phyloP scores from a whole-genome alignment of 2,888 invertebrate species.

The Eupithecia insigniata region DNA sequence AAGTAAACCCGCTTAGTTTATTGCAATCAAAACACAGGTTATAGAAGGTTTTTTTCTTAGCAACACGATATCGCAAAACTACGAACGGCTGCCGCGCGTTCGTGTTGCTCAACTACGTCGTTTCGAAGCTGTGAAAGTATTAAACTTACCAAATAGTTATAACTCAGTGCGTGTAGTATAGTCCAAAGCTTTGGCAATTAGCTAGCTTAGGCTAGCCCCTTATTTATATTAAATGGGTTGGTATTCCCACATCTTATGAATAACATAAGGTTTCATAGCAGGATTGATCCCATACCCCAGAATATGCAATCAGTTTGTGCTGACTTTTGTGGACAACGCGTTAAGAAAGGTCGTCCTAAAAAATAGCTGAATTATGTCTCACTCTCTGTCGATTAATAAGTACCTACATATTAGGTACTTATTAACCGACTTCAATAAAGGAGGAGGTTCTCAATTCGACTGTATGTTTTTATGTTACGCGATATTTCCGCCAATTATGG shows the following conservation, averaged over 20 bases:
- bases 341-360: background rate
- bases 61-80: background rate
- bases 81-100: background rate
- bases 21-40: background rate
- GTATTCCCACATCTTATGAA: background rate
- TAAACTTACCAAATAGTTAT: constrained; percentile 15
- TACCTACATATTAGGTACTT: no score
- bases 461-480: no score
- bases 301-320: background rate
- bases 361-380: no score
- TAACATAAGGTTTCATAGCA: background rate
- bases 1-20: background rate
- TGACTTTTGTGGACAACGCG: background rate
- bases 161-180: background rate
- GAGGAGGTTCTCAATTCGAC: no score
- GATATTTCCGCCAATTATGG: no score
- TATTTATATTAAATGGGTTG: background rate
- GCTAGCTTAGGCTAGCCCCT: background rate
- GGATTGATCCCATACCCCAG: background rate
- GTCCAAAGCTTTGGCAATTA: constrained; percentile 10
- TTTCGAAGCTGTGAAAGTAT: constrained; percentile 17
- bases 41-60: background rate
- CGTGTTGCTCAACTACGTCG: background rate
- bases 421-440: no score
- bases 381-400: no score